Base-by-base conservation (phyloP, 2,113 vertebrate species). In the Chlorodrepanis virens region DNA sequence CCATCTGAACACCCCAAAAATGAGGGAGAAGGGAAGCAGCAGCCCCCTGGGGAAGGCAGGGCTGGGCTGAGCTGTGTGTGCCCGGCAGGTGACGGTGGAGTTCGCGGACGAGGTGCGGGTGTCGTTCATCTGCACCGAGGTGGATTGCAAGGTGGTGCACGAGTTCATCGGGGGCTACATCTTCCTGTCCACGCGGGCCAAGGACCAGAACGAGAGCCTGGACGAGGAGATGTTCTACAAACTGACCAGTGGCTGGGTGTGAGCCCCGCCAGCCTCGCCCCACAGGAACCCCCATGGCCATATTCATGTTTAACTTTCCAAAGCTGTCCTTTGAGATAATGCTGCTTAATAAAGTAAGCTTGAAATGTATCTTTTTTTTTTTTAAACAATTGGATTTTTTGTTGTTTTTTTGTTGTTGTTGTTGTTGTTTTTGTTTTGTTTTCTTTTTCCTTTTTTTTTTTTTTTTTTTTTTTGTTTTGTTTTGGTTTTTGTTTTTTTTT, bases 151-250 rank as follows among this genome's bases (percentile, higher is more conserved):
- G 91, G 99, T 99, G 96, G 99, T 99, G 42, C 99, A 99, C 47
- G 99, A 99, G 97, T 99, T 99, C 97, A 99, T 99, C 13, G 99
- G 99, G 0, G 99, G 99, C 76, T 99, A 99, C 98, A 99, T 99
- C 97, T 99, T 99, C 97, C 94, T 99, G 91, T 99, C 99, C 14
- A 99, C 99, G 0, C 98, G 99, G 12, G 99, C 99, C 39, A 99
- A 99, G 97, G 99, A 99, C 97, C 99, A 99, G 98, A 99, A 99
- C 28, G 99, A 99, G 98, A 99, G 99, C 79, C 97, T 99, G 91
- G 99, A 99, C 2, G 99, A 99, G 95, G 99, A 99, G 98, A 99
- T 99, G 99, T 99, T 99, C 98, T 99, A 99, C 98, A 99, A 99
- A 98, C 99, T 99, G 95, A 99, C 99, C 97, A 99, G 99, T 10